Conservation (phyloP, 2,113 vertebrate species). For the Pelmatolapia mariae region DNA sequence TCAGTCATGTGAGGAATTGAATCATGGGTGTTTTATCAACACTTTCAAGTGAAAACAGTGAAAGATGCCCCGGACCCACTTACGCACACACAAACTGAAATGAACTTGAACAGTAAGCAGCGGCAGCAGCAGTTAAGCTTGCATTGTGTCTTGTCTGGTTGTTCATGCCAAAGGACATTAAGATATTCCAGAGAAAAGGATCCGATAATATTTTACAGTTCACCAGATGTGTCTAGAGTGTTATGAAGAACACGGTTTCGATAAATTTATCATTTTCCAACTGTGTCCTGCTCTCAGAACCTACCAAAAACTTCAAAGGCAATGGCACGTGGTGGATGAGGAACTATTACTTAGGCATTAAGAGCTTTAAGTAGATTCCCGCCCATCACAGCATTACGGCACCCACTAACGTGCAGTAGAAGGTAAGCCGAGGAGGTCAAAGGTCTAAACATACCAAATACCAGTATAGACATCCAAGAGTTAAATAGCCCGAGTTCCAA, state of each 20-base stretch:
- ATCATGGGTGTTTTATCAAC: conserved; percentile 34
- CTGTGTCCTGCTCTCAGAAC: not conserved
- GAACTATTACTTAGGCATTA: not conserved
- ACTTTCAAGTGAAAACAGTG: conserved; percentile 29
- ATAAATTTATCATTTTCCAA: conserved; percentile 32
- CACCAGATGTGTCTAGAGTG: conserved; percentile 46
- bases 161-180: conserved; percentile 50
- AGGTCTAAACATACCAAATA: not conserved
- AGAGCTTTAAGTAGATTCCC: not conserved
- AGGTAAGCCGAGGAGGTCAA: not conserved
- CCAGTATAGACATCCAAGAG: not conserved
- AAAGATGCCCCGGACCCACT: conserved; percentile 38
- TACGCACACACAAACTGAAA: conserved; percentile 30
- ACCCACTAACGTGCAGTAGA: not conserved
- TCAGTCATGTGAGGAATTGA: conserved; percentile 48
- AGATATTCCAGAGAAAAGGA: conserved; percentile 46
- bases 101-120: not conserved
- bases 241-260: conserved; percentile 42
- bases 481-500: not conserved
- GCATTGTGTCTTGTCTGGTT: conserved; percentile 24
- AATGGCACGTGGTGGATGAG: not conserved
- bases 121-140: conserved; percentile 20
- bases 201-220: conserved; percentile 45
- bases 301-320: conserved; percentile 18
- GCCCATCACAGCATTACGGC: not conserved